A percentile compares a stretch with the other conserved stretches of the same genome.
Conservation (phyloP, 2,888 invertebrate species). For the Hydraecia micacea region DNA sequence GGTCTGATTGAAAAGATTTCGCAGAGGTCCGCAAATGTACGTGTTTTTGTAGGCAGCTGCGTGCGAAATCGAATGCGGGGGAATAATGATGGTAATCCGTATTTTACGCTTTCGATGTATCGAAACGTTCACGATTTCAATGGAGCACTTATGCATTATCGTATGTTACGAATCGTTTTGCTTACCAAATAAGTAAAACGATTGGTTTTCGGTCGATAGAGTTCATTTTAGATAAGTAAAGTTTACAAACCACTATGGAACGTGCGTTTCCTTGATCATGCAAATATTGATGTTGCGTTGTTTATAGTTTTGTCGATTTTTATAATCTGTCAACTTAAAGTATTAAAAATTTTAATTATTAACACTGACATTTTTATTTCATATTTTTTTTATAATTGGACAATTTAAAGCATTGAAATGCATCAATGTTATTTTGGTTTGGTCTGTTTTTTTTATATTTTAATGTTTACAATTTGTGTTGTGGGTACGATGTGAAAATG, state of each 20-base stretch:
- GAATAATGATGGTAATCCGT: constrained; percentile 63
- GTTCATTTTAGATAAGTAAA: not conserved
- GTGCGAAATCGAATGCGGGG: constrained; percentile 52
- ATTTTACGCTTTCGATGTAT: constrained; percentile 47
- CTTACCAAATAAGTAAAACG: constrained; percentile 31
- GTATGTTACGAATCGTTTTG: constrained; percentile 33
- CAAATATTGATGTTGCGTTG: not conserved
- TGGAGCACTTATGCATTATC: constrained; percentile 44
- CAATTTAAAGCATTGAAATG: no score
- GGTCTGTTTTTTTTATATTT: no score
- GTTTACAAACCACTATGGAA: not conserved
- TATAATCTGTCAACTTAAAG: no score
- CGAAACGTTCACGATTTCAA: constrained; percentile 49
- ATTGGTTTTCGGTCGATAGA: constrained; percentile 27
- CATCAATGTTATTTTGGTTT: no score
- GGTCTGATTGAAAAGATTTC: constrained; percentile 53
- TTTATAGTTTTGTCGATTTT: no score
- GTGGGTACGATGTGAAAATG: no score
- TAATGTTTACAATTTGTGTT: no score
- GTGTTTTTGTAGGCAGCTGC: constrained; percentile 48
- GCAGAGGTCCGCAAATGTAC: constrained; percentile 46
- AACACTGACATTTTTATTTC: no score
- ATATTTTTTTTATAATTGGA: no score
- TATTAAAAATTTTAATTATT: no score
- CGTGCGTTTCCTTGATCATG: not conserved